These are phyloP conservation scores for Cheumatopsyche charites DNA, from an alignment of 1,140 invertebrate genomes.

Conservation along the genomic window DNA sequence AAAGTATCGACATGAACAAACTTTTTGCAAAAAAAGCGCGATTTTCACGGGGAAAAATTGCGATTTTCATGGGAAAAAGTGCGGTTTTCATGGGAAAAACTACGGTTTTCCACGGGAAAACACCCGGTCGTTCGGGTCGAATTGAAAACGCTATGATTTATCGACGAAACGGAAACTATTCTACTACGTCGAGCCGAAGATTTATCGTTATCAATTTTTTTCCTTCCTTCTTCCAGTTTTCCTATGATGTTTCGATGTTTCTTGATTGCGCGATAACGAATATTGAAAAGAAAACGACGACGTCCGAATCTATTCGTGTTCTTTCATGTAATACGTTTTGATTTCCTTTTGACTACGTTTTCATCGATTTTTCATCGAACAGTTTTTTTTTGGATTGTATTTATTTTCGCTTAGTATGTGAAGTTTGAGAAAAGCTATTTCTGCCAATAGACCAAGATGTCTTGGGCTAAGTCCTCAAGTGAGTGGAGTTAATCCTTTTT, in stretches of 20 bases:
- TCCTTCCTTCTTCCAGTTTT: constrained; percentile 2
- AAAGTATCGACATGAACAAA: constrained; percentile 35
- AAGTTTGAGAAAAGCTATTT: too few species aligned
- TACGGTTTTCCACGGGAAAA: constrained; percentile 6
- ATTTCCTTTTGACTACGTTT: background rate
- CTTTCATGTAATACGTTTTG: background rate
- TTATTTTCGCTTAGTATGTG: too few species aligned
- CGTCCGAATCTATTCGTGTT: too few species aligned
- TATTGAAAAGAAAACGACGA: constrained; percentile 20
- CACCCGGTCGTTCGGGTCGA: constrained; percentile 6
- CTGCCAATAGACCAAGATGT: background rate
- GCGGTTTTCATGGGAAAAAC: background rate
- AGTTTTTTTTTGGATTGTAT: too few species aligned
- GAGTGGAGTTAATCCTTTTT: constrained; percentile 45
- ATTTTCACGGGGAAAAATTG: constrained; percentile 18
- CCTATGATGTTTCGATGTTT: background rate
- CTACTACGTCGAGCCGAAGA: background rate
- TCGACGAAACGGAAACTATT: constrained; percentile 14
- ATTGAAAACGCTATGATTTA: constrained; percentile 22
- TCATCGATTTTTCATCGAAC: too few species aligned
- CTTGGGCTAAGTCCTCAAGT: background rate
- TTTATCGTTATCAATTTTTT: constrained; percentile 18
- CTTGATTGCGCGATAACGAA: constrained; percentile 15
- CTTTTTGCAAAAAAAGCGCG: too few species aligned
- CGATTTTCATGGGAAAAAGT: too few species aligned